Evolutionary conservation across 2,797 vertebrate species (phyloP).

Genomic region (Poeciliopsis paucimaculata): DNA sequence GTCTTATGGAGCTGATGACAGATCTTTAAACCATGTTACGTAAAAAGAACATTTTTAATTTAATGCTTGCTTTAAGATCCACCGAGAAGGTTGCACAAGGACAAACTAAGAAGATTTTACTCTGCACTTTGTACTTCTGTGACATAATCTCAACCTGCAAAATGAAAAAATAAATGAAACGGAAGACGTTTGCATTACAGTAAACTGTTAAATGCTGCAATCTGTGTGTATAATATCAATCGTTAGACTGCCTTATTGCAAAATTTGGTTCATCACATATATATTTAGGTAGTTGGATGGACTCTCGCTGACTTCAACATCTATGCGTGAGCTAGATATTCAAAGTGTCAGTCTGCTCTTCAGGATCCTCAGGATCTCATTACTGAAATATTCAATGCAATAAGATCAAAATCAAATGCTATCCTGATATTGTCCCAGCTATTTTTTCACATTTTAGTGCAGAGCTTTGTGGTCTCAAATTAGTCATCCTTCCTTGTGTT

Average conservation of each 20-base stretch:
- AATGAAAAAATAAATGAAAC: neutral
- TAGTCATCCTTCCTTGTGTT: neutral
- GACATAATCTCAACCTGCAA: neutral
- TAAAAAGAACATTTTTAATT: slow-evolving; percentile 44
- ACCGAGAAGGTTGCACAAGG: slow-evolving; percentile 11
- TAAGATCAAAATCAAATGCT: neutral
- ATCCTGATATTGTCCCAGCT: neutral
- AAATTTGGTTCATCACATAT: neutral
- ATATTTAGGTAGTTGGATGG: neutral
- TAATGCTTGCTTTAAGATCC: slow-evolving; percentile 27
- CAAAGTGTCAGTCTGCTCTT: no score
- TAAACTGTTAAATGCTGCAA: neutral
- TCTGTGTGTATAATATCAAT: neutral
- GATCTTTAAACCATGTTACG: slow-evolving; percentile 46
- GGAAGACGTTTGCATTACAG: neutral
- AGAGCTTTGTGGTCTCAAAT: neutral
- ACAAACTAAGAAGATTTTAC: slow-evolving; percentile 26
- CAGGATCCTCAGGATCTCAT: neutral
- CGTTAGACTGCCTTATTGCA: neutral
- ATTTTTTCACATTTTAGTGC: neutral
- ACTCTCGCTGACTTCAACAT: neutral
- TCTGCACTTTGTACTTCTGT: slow-evolving; percentile 26
- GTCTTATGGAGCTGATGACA: slow-evolving; percentile 30
- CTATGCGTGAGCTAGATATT: neutral
- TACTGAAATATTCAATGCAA: neutral